Conservation (phyloP, 2,888 invertebrate genomes). For the Synergus itoensis region DNA sequence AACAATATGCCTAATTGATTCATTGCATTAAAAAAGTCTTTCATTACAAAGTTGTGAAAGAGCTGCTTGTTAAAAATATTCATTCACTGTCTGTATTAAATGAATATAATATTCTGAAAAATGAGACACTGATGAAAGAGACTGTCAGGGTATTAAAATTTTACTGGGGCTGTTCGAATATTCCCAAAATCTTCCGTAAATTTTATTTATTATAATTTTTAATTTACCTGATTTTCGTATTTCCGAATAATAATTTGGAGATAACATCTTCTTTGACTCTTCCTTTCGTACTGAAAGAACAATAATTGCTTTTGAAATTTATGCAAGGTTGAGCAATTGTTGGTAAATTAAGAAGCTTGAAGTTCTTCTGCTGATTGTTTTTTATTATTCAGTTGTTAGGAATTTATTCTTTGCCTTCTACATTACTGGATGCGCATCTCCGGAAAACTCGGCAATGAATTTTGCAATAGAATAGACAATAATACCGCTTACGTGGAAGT, state of each 20-base stretch:
- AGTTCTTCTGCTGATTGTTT: background rate
- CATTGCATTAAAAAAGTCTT: background rate
- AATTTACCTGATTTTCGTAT: background rate
- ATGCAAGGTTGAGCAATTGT: background rate
- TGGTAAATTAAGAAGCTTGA: background rate
- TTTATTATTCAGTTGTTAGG: background rate
- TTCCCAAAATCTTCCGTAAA: background rate
- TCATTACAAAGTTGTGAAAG: background rate
- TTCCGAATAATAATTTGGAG: no score
- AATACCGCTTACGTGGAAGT: conserved; percentile 16
- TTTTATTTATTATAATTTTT: background rate
- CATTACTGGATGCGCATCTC: background rate
- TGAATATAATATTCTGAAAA: background rate
- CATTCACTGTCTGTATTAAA: background rate
- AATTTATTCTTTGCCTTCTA: conserved; percentile 11
- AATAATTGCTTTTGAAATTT: background rate
- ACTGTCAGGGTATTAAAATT: background rate
- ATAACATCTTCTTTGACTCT: no score
- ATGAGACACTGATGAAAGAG: background rate
- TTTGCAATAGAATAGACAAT: conserved; percentile 36
- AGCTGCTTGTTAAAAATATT: background rate
- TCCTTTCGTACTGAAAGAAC: no score
- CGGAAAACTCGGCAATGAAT: conserved; percentile 30
- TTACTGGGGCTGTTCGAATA: background rate
- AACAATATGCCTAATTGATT: background rate